Base-by-base conservation (phyloP, 2,888 invertebrate genomes). In the Drosophila conformis region DNA sequence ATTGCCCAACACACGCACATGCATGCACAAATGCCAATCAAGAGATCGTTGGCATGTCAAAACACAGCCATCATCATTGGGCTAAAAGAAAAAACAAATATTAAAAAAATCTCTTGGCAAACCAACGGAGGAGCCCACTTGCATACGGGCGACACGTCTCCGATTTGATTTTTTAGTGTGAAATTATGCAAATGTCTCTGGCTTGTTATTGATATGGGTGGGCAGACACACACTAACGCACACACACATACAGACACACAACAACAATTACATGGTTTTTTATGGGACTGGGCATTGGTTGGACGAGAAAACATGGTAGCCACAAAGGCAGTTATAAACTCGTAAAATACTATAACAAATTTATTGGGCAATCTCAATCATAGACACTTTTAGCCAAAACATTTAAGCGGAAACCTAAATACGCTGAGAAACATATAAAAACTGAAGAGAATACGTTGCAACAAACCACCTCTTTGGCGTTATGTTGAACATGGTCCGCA, bases 291-390 rank as follows among this genome's bases (percentile, higher is more conserved):
- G 53, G 69, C 61, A 73, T 77, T 76, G 69, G 35, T 40, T 38
- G 56, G 65, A 73, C 76, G 65, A 85, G 75, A 78, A 80, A 78
- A 67, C 71, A 71, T 86, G 78, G 90, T 90, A 90, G 89, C 89
- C 66, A 83, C 87, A 87, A 89, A 78, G 85, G 73, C 90, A 83
- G 90, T 87, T 87, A 87, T 89, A 90, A 79, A 71, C 76, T 76
- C 74, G 74, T 87, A 87, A 87, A 90, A 87, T 89, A 89, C 69
- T 87, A 70, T 83, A 87, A 87, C 87, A 80, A 79, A 82, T 87
- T 90, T 76, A 90, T 89, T 90, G 84, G 53, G 87, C 59, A 87
- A 90, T 48, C 61, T 42, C 46, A 72, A 52, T 53, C 29, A 49
- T 52, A 13, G 38, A 46, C 35, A 10, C n/a, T 64, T 42, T 46